Percentiles rank a stretch among this genome's conserved stretches.
Evolutionary conservation across 2,888 invertebrate species (phyloP).

Genomic region (Nipponacmea schrenckii): DNA sequence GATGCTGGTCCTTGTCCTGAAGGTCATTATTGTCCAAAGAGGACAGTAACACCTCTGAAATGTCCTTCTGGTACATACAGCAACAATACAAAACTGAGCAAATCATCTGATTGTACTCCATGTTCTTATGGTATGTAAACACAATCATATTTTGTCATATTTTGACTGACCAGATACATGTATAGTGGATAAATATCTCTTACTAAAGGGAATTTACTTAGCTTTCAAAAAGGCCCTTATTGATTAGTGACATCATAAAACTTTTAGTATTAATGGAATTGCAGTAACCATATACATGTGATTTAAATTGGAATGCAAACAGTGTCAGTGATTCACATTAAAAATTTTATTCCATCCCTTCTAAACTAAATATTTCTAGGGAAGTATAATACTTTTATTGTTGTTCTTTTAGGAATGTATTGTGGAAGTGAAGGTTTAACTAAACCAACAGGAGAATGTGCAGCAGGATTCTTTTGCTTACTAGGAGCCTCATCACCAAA

Average conservation of each 20-base stretch:
- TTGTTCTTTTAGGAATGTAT: conserved; percentile 27
- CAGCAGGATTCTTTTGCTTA: conserved; percentile 62
- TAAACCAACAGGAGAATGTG: conserved; percentile 57
- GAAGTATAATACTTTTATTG: too few relatives aligned
- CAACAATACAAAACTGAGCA: conserved; percentile 41
- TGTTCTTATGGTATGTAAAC: conserved; percentile 47
- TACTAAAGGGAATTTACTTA: not conserved
- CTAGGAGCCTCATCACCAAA: conserved; percentile 50
- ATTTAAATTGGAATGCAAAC: too few relatives aligned
- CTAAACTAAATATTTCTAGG: too few relatives aligned
- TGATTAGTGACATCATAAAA: too few relatives aligned
- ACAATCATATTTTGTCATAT: too few relatives aligned
- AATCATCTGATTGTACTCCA: conserved; percentile 38
- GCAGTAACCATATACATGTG: too few relatives aligned
- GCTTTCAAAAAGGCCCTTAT: not conserved
- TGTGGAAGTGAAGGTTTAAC: conserved; percentile 52
- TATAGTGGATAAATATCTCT: not conserved
- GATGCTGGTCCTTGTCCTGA: conserved; percentile 59
- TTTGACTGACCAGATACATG: too few relatives aligned
- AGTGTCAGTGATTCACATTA: too few relatives aligned
- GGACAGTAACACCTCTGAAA: conserved; percentile 47
- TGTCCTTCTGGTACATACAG: conserved; percentile 59
- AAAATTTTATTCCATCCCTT: too few relatives aligned
- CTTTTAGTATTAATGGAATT: too few relatives aligned
- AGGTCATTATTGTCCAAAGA: conserved; percentile 56